A percentile compares a stretch with the other conserved stretches of the same genome.
These are phyloP conservation scores for Aphelenchoides besseyi DNA, from an alignment of 1,140 invertebrate genomes.

Conservation along the genomic window DNA sequence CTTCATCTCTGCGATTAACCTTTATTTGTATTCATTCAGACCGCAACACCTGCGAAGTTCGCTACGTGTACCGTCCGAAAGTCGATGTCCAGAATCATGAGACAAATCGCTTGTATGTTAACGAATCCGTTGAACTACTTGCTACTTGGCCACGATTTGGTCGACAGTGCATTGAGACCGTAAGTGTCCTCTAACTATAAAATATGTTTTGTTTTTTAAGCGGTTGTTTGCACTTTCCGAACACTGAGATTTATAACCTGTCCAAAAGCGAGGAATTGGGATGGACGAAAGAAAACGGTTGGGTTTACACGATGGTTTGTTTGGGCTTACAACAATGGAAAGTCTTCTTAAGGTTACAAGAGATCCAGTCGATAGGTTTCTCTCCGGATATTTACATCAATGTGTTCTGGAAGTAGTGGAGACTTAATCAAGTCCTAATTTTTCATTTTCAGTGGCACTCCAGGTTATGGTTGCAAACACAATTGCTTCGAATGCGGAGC, in stretches of 20 bases:
- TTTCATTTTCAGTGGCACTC: background rate
- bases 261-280: background rate
- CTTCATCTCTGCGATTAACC: background rate
- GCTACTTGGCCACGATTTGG: background rate
- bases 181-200: background rate
- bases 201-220: background rate
- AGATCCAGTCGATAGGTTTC: slow-evolving; percentile 10
- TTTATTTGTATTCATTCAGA: slow-evolving; percentile 5
- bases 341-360: no score
- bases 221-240: background rate
- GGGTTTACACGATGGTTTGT: background rate
- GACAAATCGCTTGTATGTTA: background rate
- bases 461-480: background rate
- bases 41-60: background rate
- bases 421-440: background rate
- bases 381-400: background rate
- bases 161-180: background rate
- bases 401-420: background rate
- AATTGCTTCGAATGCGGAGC: slow-evolving; percentile 2
- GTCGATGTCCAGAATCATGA: slow-evolving; percentile 4
- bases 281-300: background rate
- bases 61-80: background rate
- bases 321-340: no score
- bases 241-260: background rate
- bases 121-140: background rate